phyloP scores from a whole-genome alignment of 2,797 vertebrate species.

The Catharus ustulatus region DNA sequence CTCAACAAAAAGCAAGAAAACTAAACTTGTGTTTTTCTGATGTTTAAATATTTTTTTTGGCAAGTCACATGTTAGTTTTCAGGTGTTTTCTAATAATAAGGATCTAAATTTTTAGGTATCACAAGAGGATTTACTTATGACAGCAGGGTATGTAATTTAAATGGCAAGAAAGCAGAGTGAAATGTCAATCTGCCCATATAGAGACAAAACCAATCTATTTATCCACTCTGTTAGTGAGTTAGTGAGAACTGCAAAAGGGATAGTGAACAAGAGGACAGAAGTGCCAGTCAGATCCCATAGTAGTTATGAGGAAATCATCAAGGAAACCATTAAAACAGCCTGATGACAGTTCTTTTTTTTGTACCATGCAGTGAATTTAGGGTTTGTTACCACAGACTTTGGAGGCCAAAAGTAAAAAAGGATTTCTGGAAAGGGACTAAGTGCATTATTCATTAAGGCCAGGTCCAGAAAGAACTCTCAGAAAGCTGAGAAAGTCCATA shows the following conservation, averaged over 20 bases:
- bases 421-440: not conserved
- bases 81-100: not conserved
- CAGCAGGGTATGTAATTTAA: not conserved
- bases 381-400: not conserved
- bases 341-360: not conserved
- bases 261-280: not conserved
- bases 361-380: not conserved
- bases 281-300: not conserved
- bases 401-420: not conserved
- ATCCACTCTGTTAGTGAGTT: not conserved
- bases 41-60: not conserved
- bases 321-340: not conserved
- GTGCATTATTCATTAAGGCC: constrained; percentile 5
- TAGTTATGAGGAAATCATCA: not conserved
- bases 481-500: not conserved
- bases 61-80: not conserved
- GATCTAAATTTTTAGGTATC: not conserved
- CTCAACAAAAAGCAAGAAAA: not conserved
- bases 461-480: constrained; percentile 20
- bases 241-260: constrained; percentile 9
- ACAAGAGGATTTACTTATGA: not conserved
- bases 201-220: not conserved
- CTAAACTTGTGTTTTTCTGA: not conserved
- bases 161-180: constrained; percentile 7
- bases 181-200: not conserved